Base-by-base conservation (phyloP, 1,140 invertebrate species). In the Andricus grossulariae region DNA sequence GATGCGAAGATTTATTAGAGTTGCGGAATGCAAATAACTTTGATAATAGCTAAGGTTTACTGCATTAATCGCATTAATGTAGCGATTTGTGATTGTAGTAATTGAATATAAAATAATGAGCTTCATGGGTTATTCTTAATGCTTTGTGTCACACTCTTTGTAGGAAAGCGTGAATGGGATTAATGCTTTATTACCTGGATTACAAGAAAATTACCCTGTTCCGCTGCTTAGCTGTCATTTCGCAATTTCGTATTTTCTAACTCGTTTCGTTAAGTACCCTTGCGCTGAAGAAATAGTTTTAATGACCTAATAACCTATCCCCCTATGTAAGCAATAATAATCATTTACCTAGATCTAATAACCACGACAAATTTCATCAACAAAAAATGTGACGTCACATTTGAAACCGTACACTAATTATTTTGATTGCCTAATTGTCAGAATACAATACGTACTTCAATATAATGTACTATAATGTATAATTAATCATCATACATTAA, bases 71-170 rank as follows among this genome's bases (percentile, higher is more conserved):
- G 11, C 21, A 15, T 32, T 60, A 32, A 32, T 32, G 21, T 32
- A 60, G 13, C 25, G 8, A 60, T 60, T 60, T 60, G 57, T 25
- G 25, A 13, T 15, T 32, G 12, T 25, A 60, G 13, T 60, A 60
- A 60, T 60, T 60, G 57, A 60, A 60, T 60, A 60, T 60, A 60
- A 60, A 21, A 60, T 60, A 60, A 60, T 12, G 21, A 60, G 13
- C 21, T 21, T 25, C 21, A 13, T 25, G 12, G 19, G 25, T 32
- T 32, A 32, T 32, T 60, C 39, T 60, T 60, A 60, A 25, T 60
- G 21, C 19, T 15, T 32, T 60, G 13, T 60, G 57, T 60, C 57
- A 60, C 57, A 32, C 25, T 60, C 25, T 13, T 60, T 15, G 57
- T 60, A 19, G 21, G 21, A 60, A 60, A 60, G 21, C 12, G 21